Evolutionary conservation across 2,888 invertebrate genomes (phyloP).

Genomic region (Tribolium freemani): DNA sequence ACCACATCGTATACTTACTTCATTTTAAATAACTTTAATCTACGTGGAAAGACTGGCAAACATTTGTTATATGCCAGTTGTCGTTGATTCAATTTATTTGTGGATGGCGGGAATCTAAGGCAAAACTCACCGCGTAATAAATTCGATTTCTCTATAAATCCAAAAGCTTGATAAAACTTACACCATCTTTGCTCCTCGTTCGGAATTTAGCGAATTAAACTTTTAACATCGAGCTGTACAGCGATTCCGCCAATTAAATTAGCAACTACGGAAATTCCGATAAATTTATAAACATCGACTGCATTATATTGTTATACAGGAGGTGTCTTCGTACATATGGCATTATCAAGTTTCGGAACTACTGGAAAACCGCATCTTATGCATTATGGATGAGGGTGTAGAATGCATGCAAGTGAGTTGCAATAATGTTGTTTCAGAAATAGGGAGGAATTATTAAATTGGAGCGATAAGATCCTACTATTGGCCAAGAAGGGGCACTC

Average conservation of each 20-base stretch:
- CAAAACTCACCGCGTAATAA: constrained; percentile 40
- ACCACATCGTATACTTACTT: constrained; percentile 52
- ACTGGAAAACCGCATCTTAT: constrained; percentile 38
- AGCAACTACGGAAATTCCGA: constrained; percentile 10
- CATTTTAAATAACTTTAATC: constrained; percentile 53
- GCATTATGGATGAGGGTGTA: constrained; percentile 42
- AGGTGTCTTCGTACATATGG: constrained; percentile 31
- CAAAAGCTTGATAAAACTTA: constrained; percentile 34
- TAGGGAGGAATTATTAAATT: constrained; percentile 29
- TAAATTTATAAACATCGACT: constrained; percentile 31
- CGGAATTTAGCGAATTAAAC: constrained; percentile 22
- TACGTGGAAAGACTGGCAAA: constrained; percentile 51
- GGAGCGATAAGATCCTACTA: not conserved
- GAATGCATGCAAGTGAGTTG: constrained; percentile 38
- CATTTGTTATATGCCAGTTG: constrained; percentile 48
- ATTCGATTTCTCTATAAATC: constrained; percentile 37
- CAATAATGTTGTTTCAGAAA: constrained; percentile 36
- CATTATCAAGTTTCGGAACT: constrained; percentile 40
- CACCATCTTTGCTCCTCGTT: constrained; percentile 14
- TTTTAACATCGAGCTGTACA: not conserved
- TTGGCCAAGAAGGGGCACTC: not conserved
- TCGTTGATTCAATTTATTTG: constrained; percentile 48
- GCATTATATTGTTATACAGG: constrained; percentile 32
- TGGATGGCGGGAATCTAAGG: constrained; percentile 37
- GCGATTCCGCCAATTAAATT: constrained; percentile 15